These are phyloP conservation scores for Mellilla xanthometata DNA, from an alignment of 2,888 invertebrate species.

Conservation along the genomic window DNA sequence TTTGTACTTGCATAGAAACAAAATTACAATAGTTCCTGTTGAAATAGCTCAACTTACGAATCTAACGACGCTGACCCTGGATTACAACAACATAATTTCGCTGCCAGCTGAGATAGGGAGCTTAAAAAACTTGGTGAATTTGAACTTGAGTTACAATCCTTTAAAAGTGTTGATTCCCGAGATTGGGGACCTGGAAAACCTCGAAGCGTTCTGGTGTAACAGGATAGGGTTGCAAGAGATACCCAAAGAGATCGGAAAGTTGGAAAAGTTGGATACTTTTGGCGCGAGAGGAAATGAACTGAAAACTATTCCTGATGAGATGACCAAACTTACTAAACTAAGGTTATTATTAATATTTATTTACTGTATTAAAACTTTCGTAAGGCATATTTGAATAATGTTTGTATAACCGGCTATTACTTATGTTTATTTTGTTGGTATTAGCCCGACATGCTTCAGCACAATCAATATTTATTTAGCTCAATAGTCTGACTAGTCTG, in stretches of 20 bases:
- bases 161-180: slow-evolving; percentile 81
- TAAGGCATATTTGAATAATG: too few species aligned
- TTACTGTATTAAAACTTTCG: too few species aligned
- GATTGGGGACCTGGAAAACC: slow-evolving; percentile 81
- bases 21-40: slow-evolving; percentile 74
- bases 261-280: slow-evolving; percentile 84
- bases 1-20: slow-evolving; percentile 85
- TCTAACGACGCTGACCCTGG: slow-evolving; percentile 84
- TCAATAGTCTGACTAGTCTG: too few species aligned
- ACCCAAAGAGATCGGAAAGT: slow-evolving; percentile 84
- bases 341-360: slow-evolving; percentile 54
- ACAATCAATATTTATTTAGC: too few species aligned
- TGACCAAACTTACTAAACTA: slow-evolving; percentile 80
- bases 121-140: slow-evolving; percentile 81
- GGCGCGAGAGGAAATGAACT: slow-evolving; percentile 86
- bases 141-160: slow-evolving; percentile 87
- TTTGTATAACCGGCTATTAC: too few species aligned
- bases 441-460: too few species aligned
- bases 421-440: too few species aligned
- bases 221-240: slow-evolving; percentile 78
- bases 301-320: slow-evolving; percentile 77
- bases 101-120: slow-evolving; percentile 84
- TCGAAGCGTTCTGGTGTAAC: slow-evolving; percentile 88
- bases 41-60: slow-evolving; percentile 79
- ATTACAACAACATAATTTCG: slow-evolving; percentile 84